phyloP scores from a whole-genome alignment of 2,797 vertebrate species.

The Nasua narica region DNA sequence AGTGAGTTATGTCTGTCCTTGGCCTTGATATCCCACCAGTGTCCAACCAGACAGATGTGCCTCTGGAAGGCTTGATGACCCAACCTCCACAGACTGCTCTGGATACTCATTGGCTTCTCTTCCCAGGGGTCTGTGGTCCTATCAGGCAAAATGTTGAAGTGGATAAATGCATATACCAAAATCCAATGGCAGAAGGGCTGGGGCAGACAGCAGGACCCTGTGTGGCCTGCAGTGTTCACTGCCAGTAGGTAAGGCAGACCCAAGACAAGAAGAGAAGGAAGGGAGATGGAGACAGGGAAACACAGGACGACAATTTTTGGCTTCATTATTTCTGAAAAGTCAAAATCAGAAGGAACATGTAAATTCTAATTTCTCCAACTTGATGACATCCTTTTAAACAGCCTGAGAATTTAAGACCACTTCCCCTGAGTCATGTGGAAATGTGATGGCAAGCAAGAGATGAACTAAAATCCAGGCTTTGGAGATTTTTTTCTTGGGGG shows the following conservation, averaged over 20 bases:
- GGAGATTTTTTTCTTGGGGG: not conserved
- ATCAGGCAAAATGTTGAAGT: not conserved
- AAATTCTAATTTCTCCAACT: not conserved
- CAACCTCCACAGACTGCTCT: no score
- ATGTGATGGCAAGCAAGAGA: not conserved
- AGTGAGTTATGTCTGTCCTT: not conserved
- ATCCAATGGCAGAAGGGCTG: not conserved
- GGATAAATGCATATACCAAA: not conserved
- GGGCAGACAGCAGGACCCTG: not conserved
- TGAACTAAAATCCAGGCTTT: not conserved
- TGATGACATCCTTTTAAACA: not conserved
- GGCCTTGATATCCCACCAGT: not conserved
- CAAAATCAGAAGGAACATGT: not conserved
- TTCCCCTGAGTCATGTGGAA: not conserved
- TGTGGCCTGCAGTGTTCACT: not conserved
- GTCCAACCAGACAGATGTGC: not conserved
- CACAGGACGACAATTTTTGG: not conserved
- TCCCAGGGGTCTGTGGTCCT: not conserved
- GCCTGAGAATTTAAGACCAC: not conserved
- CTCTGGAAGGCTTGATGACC: not conserved
- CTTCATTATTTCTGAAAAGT: not conserved
- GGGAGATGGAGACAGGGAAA: not conserved
- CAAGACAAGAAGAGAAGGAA: not conserved
- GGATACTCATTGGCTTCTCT: not conserved
- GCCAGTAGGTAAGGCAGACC: not conserved